Base-by-base conservation (phyloP, 2,797 vertebrate genomes). In the Capromys pilorides region DNA sequence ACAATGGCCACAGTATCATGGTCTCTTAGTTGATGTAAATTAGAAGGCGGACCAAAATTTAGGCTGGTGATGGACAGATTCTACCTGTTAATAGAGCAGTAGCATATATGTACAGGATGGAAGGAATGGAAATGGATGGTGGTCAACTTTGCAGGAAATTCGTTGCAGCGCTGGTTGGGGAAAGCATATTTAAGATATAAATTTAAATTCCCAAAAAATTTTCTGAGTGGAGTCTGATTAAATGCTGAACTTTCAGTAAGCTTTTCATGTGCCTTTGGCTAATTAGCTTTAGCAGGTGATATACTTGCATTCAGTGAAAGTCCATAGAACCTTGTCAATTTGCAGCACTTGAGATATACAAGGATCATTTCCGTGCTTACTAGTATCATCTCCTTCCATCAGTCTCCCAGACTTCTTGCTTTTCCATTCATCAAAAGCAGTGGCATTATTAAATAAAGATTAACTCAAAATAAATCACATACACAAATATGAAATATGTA, bases 181-280 rank as follows among this genome's bases (percentile, higher is more conserved):
- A 64, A 24, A 59, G n/a, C 39, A 41, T 81, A 57, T 79, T 86
- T 33, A 36, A 96, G 49, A 93, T 86, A 24, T n/a, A 26, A 86
- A 31, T 79, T 96, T 86, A 88, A 83, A 69, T 91, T 94, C n/a
- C 61, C n/a, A 59, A 78, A 12, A 89, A 81, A 86, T 94, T 94
- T 93, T 39, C 66, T 93, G 24, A 14, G 5, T 90, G 6, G 31
- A 24, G 92, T 92, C n/a, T 92, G 77, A 94, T 54, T 94, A 93
- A 95, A 67, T 69, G 24, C 33, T 95, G 31, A 31, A 69, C 41
- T 31, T 22, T 22, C 84, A 7, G 26, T 77, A 93, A 88, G 22
- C 62, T 82, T 39, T 82, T 11, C 6, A 95, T 82, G 45, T 39
- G 1, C n/a, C 77, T 77, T 87, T 59, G 26, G 12, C 26, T 61